A percentile compares a stretch with the other conserved stretches of the same genome.
phyloP scores from a whole-genome alignment of 2,797 vertebrate species.

The Gymnocypris eckloni region DNA sequence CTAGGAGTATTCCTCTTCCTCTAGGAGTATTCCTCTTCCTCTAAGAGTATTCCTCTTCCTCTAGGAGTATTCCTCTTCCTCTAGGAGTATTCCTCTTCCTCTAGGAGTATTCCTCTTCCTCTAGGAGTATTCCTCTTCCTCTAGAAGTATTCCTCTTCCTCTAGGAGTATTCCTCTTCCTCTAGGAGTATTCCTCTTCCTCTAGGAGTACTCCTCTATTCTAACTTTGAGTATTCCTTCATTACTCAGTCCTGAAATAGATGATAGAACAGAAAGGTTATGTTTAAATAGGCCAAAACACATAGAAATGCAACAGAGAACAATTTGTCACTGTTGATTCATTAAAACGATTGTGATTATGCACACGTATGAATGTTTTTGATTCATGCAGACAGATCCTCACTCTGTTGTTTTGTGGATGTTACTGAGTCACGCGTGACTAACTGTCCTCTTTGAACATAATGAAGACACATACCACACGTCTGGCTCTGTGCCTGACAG shows the following conservation, averaged over 20 bases:
- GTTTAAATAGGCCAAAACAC: background rate
- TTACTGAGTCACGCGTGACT: slow-evolving; percentile 74
- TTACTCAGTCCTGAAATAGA: background rate
- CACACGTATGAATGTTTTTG: slow-evolving; percentile 72
- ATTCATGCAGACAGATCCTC: slow-evolving; percentile 68
- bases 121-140: too few species aligned
- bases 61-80: too few species aligned
- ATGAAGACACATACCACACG: slow-evolving; percentile 48
- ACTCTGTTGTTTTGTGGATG: slow-evolving; percentile 71
- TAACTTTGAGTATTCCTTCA: background rate
- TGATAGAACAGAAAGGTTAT: background rate
- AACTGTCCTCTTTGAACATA: slow-evolving; percentile 56
- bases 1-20: too few species aligned
- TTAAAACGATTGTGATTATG: slow-evolving; percentile 28
- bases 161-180: too few species aligned
- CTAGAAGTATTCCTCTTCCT: too few species aligned
- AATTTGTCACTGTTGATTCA: slow-evolving; percentile 12
- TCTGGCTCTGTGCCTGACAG: slow-evolving; percentile 27
- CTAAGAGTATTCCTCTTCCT: too few species aligned
- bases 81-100: too few species aligned
- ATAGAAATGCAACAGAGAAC: background rate
- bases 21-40: too few species aligned
- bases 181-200: too few species aligned
- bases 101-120: too few species aligned
- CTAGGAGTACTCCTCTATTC: too few species aligned